Evolutionary conservation across 2,113 vertebrate species (phyloP).

Genomic region (Pampusana beccarii): DNA sequence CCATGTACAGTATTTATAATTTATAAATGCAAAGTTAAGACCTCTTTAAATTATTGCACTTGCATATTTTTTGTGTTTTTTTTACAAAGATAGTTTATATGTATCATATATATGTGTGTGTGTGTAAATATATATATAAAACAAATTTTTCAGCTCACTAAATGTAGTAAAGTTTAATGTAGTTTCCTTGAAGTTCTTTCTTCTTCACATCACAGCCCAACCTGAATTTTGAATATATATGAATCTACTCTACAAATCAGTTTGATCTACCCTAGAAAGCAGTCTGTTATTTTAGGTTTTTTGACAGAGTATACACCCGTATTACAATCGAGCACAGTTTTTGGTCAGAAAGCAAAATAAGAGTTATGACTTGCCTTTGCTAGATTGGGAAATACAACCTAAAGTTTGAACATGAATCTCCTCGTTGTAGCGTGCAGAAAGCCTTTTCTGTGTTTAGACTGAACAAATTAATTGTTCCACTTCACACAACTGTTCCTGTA

Average conservation of each 20-base stretch:
- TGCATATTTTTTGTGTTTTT: conserved; percentile 70
- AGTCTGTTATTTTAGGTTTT: background rate
- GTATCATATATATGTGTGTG: conserved; percentile 58
- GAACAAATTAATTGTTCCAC: background rate
- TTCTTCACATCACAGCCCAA: conserved; percentile 60
- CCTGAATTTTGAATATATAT: conserved; percentile 48
- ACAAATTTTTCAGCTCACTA: conserved; percentile 57
- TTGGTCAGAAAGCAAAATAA: conserved; percentile 58
- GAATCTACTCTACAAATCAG: conserved; percentile 35
- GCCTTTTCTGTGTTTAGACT: conserved; percentile 4
- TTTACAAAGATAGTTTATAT: conserved; percentile 72
- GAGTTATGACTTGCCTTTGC: conserved; percentile 11
- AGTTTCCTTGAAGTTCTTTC: conserved; percentile 60
- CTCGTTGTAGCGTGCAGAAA: conserved; percentile 18
- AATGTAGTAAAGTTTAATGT: conserved; percentile 56
- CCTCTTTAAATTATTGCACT: conserved; percentile 84
- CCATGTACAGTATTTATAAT: conserved; percentile 87
- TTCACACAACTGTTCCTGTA: conserved; percentile 30
- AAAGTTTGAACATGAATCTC: background rate
- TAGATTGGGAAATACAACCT: background rate
- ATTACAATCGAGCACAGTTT: conserved; percentile 65
- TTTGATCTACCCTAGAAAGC: conserved; percentile 1
- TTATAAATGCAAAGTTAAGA: conserved; percentile 85
- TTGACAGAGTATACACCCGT: conserved; percentile 49
- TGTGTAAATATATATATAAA: conserved; percentile 68